phyloP scores from a whole-genome alignment of 2,797 vertebrate species.

The Anguilla anguilla region DNA sequence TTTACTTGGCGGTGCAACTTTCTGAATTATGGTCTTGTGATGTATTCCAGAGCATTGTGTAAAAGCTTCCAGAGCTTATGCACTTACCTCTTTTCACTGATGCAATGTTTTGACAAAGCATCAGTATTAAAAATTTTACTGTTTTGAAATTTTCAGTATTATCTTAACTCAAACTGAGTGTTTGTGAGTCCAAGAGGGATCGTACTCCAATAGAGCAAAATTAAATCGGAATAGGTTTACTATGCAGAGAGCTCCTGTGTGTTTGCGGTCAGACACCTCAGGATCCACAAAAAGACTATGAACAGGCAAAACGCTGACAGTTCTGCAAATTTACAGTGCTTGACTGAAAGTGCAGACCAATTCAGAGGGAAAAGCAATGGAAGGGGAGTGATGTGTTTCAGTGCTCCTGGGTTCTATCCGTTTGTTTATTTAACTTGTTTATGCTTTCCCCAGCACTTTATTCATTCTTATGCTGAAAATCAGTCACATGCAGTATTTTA shows the following conservation, averaged over 20 bases:
- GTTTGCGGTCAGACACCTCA: no score
- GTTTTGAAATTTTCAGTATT: no score
- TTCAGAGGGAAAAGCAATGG: background rate
- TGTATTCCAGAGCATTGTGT: background rate
- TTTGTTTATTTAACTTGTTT: conserved; percentile 11
- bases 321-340: background rate
- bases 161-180: no score
- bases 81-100: background rate
- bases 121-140: background rate
- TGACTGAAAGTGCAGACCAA: background rate
- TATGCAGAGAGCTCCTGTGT: no score
- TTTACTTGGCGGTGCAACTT: background rate
- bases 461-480: conserved; percentile 3
- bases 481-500: background rate
- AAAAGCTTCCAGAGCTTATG: background rate
- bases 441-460: conserved; percentile 8
- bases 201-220: background rate
- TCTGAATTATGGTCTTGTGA: background rate
- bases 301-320: background rate
- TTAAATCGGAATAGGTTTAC: background rate
- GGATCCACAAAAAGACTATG: no score
- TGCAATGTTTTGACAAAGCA: background rate
- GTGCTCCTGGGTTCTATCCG: conserved; percentile 20
- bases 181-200: no score
- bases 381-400: background rate